These are phyloP conservation scores for Eurytoma californica DNA, from an alignment of 2,888 invertebrate genomes.

Conservation along the genomic window DNA sequence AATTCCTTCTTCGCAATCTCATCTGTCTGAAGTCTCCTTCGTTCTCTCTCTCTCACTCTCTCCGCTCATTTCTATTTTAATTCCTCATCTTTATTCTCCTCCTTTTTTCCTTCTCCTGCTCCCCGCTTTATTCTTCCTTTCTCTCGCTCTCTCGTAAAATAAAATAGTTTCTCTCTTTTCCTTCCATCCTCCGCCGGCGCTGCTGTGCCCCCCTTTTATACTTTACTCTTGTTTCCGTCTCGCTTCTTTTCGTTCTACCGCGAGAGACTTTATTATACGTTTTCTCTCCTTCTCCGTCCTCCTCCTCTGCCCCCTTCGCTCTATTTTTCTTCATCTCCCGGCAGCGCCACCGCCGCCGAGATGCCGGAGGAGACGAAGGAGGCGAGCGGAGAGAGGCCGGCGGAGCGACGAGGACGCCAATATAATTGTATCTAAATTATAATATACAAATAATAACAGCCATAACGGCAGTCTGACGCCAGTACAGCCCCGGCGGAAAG, in stretches of 20 bases:
- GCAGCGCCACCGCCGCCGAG: background rate
- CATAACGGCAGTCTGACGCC: constrained; percentile 74
- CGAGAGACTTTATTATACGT: constrained; percentile 68
- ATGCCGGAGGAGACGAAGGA: constrained; percentile 9
- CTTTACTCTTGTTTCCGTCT: constrained; percentile 52
- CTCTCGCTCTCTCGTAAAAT: constrained; percentile 45
- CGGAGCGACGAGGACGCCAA: constrained; percentile 66
- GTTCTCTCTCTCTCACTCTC: constrained; percentile 18
- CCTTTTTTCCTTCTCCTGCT: constrained; percentile 22
- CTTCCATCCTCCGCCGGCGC: constrained; percentile 36
- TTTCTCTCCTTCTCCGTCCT: constrained; percentile 59
- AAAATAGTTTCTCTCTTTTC: constrained; percentile 56
- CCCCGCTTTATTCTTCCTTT: constrained; percentile 31
- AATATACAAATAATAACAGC: constrained; percentile 75
- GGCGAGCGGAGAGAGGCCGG: constrained; percentile 24
- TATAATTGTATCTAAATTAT: constrained; percentile 75
- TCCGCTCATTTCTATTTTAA: constrained; percentile 49
- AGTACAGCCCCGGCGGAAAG: constrained; percentile 70
- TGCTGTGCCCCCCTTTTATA: constrained; percentile 33
- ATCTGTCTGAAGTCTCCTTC: constrained; percentile 43
- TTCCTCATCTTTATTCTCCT: constrained; percentile 52
- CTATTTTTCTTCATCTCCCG: constrained; percentile 50
- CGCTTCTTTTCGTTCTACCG: constrained; percentile 62
- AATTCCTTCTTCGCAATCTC: constrained; percentile 50
- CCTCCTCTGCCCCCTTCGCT: constrained; percentile 36